phyloP scores from a whole-genome alignment of 2,888 invertebrate genomes.

The Archips xylosteana region DNA sequence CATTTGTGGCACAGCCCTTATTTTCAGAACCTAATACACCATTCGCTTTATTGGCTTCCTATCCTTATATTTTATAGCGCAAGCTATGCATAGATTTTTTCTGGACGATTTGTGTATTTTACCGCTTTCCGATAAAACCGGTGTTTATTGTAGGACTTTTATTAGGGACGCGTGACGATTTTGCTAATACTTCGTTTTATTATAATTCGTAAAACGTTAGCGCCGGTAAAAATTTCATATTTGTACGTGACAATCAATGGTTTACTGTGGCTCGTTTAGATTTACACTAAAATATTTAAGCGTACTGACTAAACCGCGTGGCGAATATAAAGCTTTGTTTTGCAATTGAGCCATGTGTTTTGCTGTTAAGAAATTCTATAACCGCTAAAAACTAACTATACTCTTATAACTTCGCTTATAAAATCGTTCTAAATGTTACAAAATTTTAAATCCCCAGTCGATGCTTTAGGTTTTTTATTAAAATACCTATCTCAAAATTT shows the following conservation, averaged over 20 bases:
- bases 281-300: background rate
- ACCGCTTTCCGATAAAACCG: slow-evolving; percentile 70
- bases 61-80: slow-evolving; percentile 74
- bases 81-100: slow-evolving; percentile 78
- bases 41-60: slow-evolving; percentile 74
- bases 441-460: background rate
- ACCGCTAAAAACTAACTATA: too few relatives aligned
- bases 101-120: slow-evolving; percentile 74
- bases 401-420: background rate
- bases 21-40: slow-evolving; percentile 80
- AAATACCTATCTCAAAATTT: background rate
- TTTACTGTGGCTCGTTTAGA: slow-evolving; percentile 14
- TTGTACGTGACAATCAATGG: slow-evolving; percentile 34
- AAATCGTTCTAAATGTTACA: background rate
- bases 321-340: background rate
- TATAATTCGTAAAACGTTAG: slow-evolving; percentile 73
- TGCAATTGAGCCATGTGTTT: background rate
- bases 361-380: background rate
- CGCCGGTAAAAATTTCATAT: slow-evolving; percentile 44
- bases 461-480: background rate
- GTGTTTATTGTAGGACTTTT: slow-evolving; percentile 73
- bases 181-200: slow-evolving; percentile 71
- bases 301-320: background rate
- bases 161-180: slow-evolving; percentile 72
- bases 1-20: slow-evolving; percentile 81